Percentiles rank a stretch among this genome's conserved stretches.
phyloP scores from a whole-genome alignment of 2,113 vertebrate genomes.

The Heloderma charlesbogerti region DNA sequence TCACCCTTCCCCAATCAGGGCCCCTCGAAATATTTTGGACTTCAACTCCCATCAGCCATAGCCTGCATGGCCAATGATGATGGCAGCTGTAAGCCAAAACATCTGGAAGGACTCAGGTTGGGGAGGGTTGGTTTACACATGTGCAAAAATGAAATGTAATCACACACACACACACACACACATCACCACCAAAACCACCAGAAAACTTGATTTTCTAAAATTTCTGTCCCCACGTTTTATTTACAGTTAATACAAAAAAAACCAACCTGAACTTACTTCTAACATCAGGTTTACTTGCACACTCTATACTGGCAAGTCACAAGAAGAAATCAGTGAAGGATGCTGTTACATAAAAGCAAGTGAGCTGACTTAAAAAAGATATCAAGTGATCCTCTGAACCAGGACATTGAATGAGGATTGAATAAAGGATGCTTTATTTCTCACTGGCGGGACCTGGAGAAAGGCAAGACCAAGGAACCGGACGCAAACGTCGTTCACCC shows the following conservation, averaged over 20 bases:
- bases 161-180: not conserved
- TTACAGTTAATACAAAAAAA: slow-evolving; percentile 79
- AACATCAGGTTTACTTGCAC: not conserved
- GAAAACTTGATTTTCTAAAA: slow-evolving; percentile 74
- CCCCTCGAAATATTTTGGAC: not conserved
- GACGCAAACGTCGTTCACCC: not conserved
- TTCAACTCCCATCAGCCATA: not conserved
- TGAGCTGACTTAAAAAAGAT: slow-evolving; percentile 10
- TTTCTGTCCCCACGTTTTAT: slow-evolving; percentile 75
- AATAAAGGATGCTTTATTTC: not conserved
- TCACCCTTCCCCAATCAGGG: not conserved
- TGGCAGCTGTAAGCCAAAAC: not conserved
- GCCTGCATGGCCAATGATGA: not conserved
- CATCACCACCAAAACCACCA: not conserved
- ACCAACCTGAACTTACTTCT: slow-evolving; percentile 54
- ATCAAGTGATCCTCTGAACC: not conserved
- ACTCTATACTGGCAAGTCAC: not conserved
- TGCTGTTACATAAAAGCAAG: slow-evolving; percentile 48
- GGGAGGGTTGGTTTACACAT: not conserved
- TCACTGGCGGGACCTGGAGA: not conserved
- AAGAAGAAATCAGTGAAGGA: slow-evolving; percentile 21
- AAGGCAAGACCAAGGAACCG: not conserved
- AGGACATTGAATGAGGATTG: not conserved
- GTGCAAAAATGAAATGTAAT: not conserved
- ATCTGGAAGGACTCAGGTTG: not conserved